These are phyloP conservation scores for Platycercus adscitus DNA, from an alignment of 2,113 vertebrate genomes.

Conservation along the genomic window DNA sequence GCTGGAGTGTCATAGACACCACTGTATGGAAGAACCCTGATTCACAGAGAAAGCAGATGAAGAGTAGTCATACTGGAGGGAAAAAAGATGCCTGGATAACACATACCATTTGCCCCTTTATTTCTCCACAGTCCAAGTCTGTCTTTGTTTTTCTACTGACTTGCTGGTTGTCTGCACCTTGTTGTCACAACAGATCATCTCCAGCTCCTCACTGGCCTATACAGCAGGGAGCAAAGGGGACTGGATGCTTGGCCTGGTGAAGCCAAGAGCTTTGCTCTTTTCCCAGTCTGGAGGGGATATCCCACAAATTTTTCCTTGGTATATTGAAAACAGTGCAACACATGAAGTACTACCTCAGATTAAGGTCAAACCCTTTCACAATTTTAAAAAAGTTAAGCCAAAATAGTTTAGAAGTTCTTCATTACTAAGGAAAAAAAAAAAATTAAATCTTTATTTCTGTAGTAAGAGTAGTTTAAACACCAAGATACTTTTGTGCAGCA, in stretches of 20 bases:
- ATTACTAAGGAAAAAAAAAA: neutral
- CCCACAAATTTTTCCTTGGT: neutral
- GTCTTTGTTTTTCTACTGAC: neutral
- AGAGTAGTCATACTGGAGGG: neutral
- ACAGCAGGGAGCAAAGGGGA: neutral
- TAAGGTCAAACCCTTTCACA: neutral
- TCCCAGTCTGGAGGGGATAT: rapidly evolving
- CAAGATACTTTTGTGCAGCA: neutral
- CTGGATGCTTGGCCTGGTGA: rapidly evolving
- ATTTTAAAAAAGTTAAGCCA: neutral
- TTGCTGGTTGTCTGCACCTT: neutral
- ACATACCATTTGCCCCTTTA: neutral
- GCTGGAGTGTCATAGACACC: neutral
- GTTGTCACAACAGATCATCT: neutral
- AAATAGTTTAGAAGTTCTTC: neutral
- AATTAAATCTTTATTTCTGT: neutral
- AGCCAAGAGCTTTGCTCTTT: neutral
- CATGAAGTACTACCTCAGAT: neutral
- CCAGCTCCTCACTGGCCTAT: neutral
- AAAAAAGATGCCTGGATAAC: neutral
- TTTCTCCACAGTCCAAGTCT: neutral
- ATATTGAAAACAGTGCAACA: neutral
- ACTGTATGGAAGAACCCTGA: neutral
- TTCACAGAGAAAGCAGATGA: neutral
- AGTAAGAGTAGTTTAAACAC: neutral